Conservation (phyloP, 2,113 vertebrate species). For the Steatornis caripensis region DNA sequence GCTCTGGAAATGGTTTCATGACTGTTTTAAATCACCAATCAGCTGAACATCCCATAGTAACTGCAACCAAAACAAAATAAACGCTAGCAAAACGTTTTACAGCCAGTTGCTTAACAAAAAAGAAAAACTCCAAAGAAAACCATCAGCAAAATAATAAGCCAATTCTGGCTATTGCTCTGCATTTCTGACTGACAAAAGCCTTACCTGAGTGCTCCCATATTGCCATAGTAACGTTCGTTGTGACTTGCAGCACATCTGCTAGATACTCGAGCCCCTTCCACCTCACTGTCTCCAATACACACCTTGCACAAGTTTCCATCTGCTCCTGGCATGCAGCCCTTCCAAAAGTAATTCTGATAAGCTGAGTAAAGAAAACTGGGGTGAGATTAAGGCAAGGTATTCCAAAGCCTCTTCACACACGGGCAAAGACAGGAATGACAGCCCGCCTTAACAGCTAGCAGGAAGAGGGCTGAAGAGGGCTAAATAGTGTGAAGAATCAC, state of each 20-base stretch:
- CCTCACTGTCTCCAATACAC: conserved; percentile 81
- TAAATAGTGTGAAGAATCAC: background rate
- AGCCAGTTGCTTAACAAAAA: background rate
- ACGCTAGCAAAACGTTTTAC: background rate
- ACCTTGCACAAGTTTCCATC: conserved; percentile 85
- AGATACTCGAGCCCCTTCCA: conserved; percentile 73
- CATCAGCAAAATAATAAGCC: background rate
- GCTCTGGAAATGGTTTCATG: background rate
- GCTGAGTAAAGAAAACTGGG: conserved; percentile 53
- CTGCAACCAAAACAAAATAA: background rate
- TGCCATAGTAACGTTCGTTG: conserved; percentile 88
- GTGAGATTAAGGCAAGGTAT: background rate
- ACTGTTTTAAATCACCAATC: background rate
- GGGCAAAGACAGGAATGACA: background rate
- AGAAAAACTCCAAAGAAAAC: background rate
- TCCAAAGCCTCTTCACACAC: background rate
- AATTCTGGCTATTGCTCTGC: background rate
- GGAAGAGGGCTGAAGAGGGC: background rate
- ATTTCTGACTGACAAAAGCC: background rate
- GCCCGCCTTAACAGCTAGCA: background rate
- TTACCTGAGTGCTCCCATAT: conserved; percentile 87
- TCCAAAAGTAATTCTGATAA: conserved; percentile 85
- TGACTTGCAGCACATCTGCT: conserved; percentile 81
- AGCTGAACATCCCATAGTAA: background rate
- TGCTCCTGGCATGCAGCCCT: conserved; percentile 87